Conservation (phyloP, 1,140 invertebrate species). For the Apolygus lucorum region DNA sequence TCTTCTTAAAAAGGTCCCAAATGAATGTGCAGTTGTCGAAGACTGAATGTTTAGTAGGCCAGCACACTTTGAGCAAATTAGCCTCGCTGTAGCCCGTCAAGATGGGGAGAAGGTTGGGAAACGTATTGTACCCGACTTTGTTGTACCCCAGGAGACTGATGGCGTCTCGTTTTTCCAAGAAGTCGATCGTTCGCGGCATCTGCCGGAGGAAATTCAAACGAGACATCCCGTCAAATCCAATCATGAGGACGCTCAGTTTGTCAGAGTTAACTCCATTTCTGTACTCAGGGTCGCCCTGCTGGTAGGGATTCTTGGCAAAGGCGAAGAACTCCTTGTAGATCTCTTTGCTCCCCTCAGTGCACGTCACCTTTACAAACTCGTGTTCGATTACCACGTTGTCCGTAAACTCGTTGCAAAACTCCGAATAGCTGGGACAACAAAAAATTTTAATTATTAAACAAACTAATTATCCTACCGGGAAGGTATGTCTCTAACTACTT, state of each 20-base stretch:
- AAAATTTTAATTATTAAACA: too few species aligned
- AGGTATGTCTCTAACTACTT: too few species aligned
- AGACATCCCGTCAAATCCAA: conserved; percentile 59
- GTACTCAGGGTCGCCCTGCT: conserved; percentile 22
- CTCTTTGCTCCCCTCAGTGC: conserved; percentile 12
- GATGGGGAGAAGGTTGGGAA: conserved; percentile 41
- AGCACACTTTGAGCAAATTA: conserved; percentile 36
- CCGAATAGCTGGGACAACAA: conserved; percentile 30
- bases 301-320: conserved; percentile 28
- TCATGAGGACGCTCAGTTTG: conserved; percentile 49
- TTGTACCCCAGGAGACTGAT: conserved; percentile 41
- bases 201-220: conserved; percentile 48
- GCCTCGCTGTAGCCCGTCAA: conserved; percentile 42
- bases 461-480: too few species aligned
- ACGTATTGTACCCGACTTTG: conserved; percentile 44
- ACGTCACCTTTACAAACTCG: conserved; percentile 33
- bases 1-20: conserved; percentile 46
- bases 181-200: conserved; percentile 43
- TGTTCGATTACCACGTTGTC: conserved; percentile 22
- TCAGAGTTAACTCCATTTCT: conserved; percentile 25
- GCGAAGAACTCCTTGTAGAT: conserved; percentile 37
- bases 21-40: conserved; percentile 52
- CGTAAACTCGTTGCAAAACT: conserved; percentile 30
- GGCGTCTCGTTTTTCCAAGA: conserved; percentile 39
- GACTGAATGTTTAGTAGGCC: conserved; percentile 31